These are phyloP conservation scores for Blastomussa wellsi DNA, from an alignment of 92 coral and sea anemone species.

Conservation along the genomic window DNA sequence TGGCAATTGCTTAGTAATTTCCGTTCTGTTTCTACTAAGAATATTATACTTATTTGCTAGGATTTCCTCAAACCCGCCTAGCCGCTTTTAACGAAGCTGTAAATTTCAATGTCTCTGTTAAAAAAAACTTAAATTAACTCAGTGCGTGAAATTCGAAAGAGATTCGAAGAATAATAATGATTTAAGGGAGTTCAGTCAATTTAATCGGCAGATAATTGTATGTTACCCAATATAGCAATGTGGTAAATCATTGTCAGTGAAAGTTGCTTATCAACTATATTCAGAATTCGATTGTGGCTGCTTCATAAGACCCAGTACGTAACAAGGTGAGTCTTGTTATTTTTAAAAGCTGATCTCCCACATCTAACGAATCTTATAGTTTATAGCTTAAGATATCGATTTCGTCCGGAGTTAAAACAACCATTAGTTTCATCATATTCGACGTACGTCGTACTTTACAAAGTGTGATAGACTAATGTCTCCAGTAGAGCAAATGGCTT, in stretches of 20 bases:
- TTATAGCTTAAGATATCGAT: too few relatives aligned
- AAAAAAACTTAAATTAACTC: background rate
- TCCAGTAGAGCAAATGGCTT: too few relatives aligned
- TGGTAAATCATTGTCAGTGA: background rate
- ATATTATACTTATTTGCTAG: background rate
- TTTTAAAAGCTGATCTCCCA: too few relatives aligned
- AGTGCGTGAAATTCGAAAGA: background rate
- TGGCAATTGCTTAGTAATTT: background rate
- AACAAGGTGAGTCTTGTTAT: too few relatives aligned
- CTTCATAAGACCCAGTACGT: too few relatives aligned
- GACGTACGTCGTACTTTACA: too few relatives aligned
- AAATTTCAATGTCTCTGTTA: background rate
- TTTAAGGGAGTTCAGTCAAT: background rate
- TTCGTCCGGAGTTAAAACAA: too few relatives aligned
- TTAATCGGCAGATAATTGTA: background rate
- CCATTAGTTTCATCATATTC: too few relatives aligned
- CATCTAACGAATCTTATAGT: too few relatives aligned
- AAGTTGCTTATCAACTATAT: too few relatives aligned
- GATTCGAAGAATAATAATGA: background rate
- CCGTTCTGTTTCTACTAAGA: background rate
- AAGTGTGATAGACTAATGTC: too few relatives aligned
- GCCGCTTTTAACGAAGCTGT: background rate
- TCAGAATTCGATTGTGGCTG: too few relatives aligned
- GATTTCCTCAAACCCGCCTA: background rate
- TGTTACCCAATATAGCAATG: background rate